A percentile compares a stretch with the other conserved stretches of the same genome.
Evolutionary conservation across 2,797 vertebrate species (phyloP).

Genomic region (Danionella dracula): DNA sequence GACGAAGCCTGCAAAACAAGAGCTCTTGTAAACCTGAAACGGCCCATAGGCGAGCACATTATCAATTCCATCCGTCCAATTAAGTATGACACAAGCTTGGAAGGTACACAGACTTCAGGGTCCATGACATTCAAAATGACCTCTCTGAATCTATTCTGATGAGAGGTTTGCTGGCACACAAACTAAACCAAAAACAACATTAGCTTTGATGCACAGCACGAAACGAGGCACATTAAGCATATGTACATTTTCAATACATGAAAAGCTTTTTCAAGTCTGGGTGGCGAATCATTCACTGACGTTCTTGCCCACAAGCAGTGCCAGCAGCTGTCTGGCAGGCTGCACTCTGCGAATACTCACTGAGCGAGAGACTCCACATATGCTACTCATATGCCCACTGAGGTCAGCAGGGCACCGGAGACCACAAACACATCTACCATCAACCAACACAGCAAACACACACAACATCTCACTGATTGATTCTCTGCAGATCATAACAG

Average conservation of each 20-base stretch:
- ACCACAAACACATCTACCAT: slow-evolving; percentile 40
- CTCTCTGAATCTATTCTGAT: slow-evolving; percentile 29
- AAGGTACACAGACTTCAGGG: slow-evolving; percentile 4
- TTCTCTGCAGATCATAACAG: too few species aligned
- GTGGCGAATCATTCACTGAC: slow-evolving; percentile 36
- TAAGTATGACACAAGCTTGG: slow-evolving; percentile 38
- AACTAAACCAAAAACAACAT: slow-evolving; percentile 12
- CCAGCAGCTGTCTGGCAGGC: slow-evolving; percentile 37
- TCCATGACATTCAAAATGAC: slow-evolving; percentile 11
- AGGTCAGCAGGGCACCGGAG: slow-evolving; percentile 34
- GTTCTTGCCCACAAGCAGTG: slow-evolving; percentile 34
- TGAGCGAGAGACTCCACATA: slow-evolving; percentile 32
- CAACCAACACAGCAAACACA: slow-evolving; percentile 36
- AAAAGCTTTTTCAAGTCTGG: slow-evolving; percentile 12
- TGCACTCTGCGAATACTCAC: slow-evolving; percentile 7
- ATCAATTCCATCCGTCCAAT: slow-evolving; percentile 29
- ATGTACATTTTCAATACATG: slow-evolving; percentile 22
- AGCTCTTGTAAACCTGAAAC: slow-evolving; percentile 40
- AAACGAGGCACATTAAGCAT: slow-evolving; percentile 34
- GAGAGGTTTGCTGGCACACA: slow-evolving; percentile 14
- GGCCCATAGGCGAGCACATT: slow-evolving; percentile 6
- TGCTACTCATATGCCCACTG: slow-evolving; percentile 33
- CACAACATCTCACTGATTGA: slow-evolving; percentile 7
- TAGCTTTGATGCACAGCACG: slow-evolving; percentile 36
- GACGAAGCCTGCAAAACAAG: slow-evolving; percentile 40